phyloP scores from a whole-genome alignment of 2,888 invertebrate genomes.

The Ecliptopera silaceata region DNA sequence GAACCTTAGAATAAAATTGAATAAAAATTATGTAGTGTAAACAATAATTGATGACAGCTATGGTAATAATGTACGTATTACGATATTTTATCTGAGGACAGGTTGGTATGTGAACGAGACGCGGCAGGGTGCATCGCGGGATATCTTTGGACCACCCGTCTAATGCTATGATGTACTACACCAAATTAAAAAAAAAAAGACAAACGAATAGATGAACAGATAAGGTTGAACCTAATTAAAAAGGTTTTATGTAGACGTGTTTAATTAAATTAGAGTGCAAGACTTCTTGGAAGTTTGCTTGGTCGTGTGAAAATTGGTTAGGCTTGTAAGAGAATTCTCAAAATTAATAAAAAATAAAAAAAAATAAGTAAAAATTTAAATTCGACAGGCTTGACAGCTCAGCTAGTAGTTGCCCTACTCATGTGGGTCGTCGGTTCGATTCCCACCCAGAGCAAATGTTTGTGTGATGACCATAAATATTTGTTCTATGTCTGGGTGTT shows the following conservation, averaged over 20 bases:
- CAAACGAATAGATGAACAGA: conserved; percentile 36
- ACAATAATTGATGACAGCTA: conserved; percentile 39
- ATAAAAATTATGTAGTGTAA: conserved; percentile 34
- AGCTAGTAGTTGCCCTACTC: too few relatives aligned
- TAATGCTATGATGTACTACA: conserved; percentile 49
- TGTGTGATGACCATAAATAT: too few relatives aligned
- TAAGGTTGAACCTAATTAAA: conserved; percentile 42
- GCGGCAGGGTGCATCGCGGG: conserved; percentile 58
- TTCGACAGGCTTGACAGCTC: too few relatives aligned
- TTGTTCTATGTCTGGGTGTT: too few relatives aligned
- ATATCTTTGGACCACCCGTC: conserved; percentile 63
- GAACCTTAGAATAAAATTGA: conserved; percentile 5
- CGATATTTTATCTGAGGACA: conserved; percentile 50
- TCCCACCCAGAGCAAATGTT: too few relatives aligned
- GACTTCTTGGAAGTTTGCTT: conserved; percentile 25
- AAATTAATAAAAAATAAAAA: too few relatives aligned
- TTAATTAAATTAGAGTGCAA: conserved; percentile 35
- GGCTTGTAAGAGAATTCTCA: background rate
- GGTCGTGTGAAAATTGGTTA: conserved; percentile 13
- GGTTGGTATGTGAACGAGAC: conserved; percentile 56
- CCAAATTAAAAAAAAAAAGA: conserved; percentile 35
- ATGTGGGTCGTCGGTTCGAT: too few relatives aligned
- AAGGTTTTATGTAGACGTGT: conserved; percentile 30
- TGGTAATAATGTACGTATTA: conserved; percentile 38
- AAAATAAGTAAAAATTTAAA: too few relatives aligned